Base-by-base conservation (phyloP, 2,888 invertebrate species). In the Drosophila gaucha region DNA sequence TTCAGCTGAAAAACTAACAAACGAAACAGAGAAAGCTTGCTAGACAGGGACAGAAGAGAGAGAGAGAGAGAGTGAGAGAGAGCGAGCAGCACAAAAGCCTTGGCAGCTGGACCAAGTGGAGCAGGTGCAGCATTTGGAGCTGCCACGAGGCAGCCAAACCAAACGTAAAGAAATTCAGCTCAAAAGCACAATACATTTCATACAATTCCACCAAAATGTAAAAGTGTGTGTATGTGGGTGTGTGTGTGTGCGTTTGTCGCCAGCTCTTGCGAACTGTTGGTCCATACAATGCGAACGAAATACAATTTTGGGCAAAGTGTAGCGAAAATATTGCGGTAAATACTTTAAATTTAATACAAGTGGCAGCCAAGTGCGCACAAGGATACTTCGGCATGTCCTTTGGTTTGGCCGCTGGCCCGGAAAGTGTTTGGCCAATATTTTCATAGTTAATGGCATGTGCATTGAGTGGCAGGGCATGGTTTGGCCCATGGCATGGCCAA, bases 401-500 rank as follows among this genome's bases (percentile, higher is more conserved):
- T 41, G 52, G 46, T 44, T 62, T 50, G 47, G 55, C 60, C 58
- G 55, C 55, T 43, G 57, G 50, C 36, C 57, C 54, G 51, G 49
- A 65, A 84, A 86, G 87, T 82, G 82, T 87, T 86, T 80, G 75
- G 63, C 75, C 82, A 87, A 82, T 82, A 87, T 87, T 82, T 87
- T 82, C 78, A 85, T 82, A 87, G 87, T 87, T 82, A 82, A 82
- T 82, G 78, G 73, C 72, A 67, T 75, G 76, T 69, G 69, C 67
- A 65, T 50, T 60, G 75, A 75, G 67, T 71, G 67, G 36, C 54
- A 31, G 20, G 44, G 36, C 51, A 12, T 18, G 18, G 10, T 3
- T 6, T 20, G 38, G n/a, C n/a, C 1, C 18, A 18, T 28, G 28
- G 28, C 18, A 62, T 36, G 44, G 16, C 26, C 64, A 58, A 39